phyloP scores from a whole-genome alignment of 2,113 vertebrate genomes.

The Strix uralensis region DNA sequence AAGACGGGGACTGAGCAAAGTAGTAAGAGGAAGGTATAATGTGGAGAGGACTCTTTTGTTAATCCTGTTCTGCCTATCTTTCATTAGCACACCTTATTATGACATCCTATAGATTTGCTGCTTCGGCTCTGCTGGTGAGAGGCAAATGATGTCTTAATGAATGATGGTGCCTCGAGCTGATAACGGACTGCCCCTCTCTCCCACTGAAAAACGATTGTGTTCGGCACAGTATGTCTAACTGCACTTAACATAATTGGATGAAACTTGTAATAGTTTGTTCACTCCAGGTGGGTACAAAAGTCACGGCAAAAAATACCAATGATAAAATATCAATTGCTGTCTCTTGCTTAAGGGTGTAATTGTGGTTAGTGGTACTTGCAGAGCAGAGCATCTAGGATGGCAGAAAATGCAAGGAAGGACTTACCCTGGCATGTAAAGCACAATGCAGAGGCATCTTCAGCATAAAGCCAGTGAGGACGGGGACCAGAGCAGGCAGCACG shows the following conservation, averaged over 20 bases:
- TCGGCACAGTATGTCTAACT: not conserved
- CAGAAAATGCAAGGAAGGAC: not conserved
- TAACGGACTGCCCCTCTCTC: conserved; percentile 10
- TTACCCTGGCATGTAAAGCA: not conserved
- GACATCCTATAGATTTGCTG: conserved; percentile 13
- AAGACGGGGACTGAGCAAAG: not conserved
- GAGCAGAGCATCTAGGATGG: not conserved
- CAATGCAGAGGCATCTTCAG: not conserved
- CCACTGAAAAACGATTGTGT: not conserved
- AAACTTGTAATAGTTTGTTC: conserved; percentile 32
- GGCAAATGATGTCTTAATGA: conserved; percentile 61
- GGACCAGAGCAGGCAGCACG: not conserved
- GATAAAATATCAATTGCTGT: conserved; percentile 2
- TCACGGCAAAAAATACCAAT: not conserved
- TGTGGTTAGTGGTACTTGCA: not conserved
- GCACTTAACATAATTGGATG: conserved; percentile 42
- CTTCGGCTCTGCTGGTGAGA: conserved; percentile 13
- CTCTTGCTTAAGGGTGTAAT: not conserved
- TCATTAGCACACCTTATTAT: conserved; percentile 46
- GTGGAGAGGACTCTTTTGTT: conserved; percentile 27
- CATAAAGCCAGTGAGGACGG: not conserved
- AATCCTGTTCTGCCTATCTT: conserved; percentile 1
- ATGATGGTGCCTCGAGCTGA: conserved; percentile 18
- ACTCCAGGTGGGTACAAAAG: conserved; percentile 29
- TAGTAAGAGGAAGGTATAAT: conserved; percentile 5